phyloP scores from a whole-genome alignment of 2,888 invertebrate species.

The Drosophila anomelani region DNA sequence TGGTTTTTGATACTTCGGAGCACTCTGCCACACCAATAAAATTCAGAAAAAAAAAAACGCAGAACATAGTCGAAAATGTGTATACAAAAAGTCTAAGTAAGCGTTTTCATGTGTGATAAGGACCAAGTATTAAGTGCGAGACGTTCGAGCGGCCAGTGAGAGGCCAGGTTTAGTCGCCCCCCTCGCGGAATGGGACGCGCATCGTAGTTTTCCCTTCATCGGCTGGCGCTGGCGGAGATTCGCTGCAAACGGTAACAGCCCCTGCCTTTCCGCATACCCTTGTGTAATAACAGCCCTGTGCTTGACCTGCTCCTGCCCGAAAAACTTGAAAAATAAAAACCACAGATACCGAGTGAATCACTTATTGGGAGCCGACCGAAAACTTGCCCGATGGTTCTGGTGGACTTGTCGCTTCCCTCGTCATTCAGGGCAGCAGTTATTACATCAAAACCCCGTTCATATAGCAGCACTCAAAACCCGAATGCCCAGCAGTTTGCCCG shows the following conservation, averaged over 20 bases:
- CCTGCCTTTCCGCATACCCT: slow-evolving; percentile 57
- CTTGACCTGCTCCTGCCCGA: slow-evolving; percentile 45
- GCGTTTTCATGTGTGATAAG: slow-evolving; percentile 70
- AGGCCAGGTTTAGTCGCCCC: slow-evolving; percentile 31
- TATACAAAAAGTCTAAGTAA: slow-evolving; percentile 77
- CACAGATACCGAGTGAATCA: slow-evolving; percentile 24
- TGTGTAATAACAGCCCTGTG: slow-evolving; percentile 71
- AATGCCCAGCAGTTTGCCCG: slow-evolving; percentile 30
- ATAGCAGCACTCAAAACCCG: slow-evolving; percentile 6
- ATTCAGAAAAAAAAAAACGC: slow-evolving; percentile 24
- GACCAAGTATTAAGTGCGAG: slow-evolving; percentile 46
- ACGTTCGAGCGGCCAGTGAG: slow-evolving; percentile 47
- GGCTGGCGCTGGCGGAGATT: slow-evolving; percentile 60
- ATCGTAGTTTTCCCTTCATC: slow-evolving; percentile 67
- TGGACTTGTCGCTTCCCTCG: background rate
- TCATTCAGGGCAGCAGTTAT: slow-evolving; percentile 13
- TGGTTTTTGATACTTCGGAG: background rate
- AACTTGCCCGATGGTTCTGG: background rate
- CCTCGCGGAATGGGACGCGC: slow-evolving; percentile 51
- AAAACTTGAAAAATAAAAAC: slow-evolving; percentile 16
- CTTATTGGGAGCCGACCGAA: slow-evolving; percentile 4
- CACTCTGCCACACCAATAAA: slow-evolving; percentile 9
- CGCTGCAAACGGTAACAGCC: slow-evolving; percentile 67
- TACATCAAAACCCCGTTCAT: slow-evolving; percentile 29
- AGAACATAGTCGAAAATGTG: slow-evolving; percentile 53